A percentile compares a stretch with the other conserved stretches of the same genome.
Conservation (phyloP, 2,113 vertebrate species). For the Poeciliopsis retropinna region DNA sequence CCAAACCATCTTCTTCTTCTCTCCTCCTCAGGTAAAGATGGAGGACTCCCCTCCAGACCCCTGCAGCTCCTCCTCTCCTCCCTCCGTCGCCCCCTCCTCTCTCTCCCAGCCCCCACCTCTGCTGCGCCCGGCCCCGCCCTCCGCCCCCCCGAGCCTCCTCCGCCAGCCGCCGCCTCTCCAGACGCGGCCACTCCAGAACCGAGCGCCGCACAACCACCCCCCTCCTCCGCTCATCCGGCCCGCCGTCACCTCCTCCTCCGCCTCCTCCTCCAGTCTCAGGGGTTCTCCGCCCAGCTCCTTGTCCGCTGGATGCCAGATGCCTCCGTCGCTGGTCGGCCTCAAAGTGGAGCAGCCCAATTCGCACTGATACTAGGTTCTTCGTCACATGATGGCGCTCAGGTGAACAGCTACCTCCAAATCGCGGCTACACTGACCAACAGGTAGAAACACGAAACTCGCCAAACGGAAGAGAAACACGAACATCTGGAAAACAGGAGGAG, state of each 20-base stretch:
- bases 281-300: slow-evolving; percentile 69
- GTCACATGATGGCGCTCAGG: slow-evolving; percentile 4
- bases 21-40: slow-evolving; percentile 76
- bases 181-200: slow-evolving; percentile 86
- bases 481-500: slow-evolving; percentile 21
- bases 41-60: slow-evolving; percentile 74
- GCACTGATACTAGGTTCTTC: slow-evolving; percentile 59
- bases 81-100: slow-evolving; percentile 73
- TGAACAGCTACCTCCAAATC: slow-evolving; percentile 66
- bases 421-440: neutral
- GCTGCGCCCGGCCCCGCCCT: slow-evolving; percentile 85
- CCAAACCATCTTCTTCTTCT: neutral
- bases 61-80: slow-evolving; percentile 51
- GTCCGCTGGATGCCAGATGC: slow-evolving; percentile 72
- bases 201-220: slow-evolving; percentile 85
- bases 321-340: slow-evolving; percentile 83
- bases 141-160: slow-evolving; percentile 85
- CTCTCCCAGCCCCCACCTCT: slow-evolving; percentile 88
- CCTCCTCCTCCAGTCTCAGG: slow-evolving; percentile 57
- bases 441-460: slow-evolving; percentile 28
- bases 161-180: slow-evolving; percentile 90
- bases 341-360: slow-evolving; percentile 82
- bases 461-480: slow-evolving; percentile 15
- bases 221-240: slow-evolving; percentile 89
- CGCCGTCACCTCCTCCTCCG: slow-evolving; percentile 63